Evolutionary conservation across 2,888 invertebrate genomes (phyloP), one percentile per base, ranked within the genome.

Genomic region (Dicyrtomina minuta): DNA sequence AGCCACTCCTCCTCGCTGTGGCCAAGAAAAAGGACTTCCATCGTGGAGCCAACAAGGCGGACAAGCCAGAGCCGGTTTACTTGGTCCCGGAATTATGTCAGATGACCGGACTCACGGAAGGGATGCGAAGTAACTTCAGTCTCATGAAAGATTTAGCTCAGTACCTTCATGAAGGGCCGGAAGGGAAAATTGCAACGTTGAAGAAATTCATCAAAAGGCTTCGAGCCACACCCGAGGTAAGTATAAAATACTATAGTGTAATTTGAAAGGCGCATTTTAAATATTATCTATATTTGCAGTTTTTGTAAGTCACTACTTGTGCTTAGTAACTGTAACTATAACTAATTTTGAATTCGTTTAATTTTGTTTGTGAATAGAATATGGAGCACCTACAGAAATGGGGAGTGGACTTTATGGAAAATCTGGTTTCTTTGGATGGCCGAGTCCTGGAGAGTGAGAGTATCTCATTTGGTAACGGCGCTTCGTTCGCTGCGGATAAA

Each of bases 31-130:
- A 87, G 41, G 92, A 93, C 77, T 85, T 90, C 20, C 86, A 90
- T 65, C 88, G 89, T 0, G 90, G 90, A 0, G 84, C 13, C 2
- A 8, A 15, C 2, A 17, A 6, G 2, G 49, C 1, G 8, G 12
- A 20, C 22, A 22, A 17, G 2, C 51, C 33, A 26, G 39, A 17
- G 2, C 64, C 51, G n/a, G 33, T 27, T 20, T 64, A 49, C 10
- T 55, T 97, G 20, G 85, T 98, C 15, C 97, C 97, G 0, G 96
- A 97, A 82, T 83, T 97, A 10, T 93, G 93, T 79, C 90, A 88
- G 79, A 82, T 96, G 79, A 94, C 96, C 0, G 96, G 96, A 0
- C 82, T 98, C 0, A 90, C 92, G 0, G 96, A 97, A 76, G 87
- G 87, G 44, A 89, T 96, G 84, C 84, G 93, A 1, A 83, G 83